Evolutionary conservation across 2,113 vertebrate genomes (phyloP).

Genomic region (Numida meleagris): DNA sequence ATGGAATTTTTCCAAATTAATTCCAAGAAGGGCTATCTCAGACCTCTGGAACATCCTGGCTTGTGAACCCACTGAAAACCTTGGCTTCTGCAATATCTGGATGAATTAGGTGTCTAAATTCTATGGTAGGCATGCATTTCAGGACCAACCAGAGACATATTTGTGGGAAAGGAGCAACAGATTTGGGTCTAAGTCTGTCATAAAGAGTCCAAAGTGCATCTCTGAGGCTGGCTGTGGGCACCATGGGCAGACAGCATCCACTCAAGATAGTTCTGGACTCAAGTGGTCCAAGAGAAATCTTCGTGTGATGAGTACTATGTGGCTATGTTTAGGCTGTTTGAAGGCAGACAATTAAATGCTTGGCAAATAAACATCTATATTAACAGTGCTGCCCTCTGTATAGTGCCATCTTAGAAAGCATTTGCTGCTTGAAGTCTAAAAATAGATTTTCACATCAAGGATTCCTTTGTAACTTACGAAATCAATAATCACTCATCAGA

Average conservation of each 20-base stretch:
- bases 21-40: neutral
- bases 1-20: neutral
- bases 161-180: rapidly evolving
- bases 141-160: neutral
- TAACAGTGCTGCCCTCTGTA: rapidly evolving
- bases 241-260: rapidly evolving
- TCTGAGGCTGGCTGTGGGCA: neutral
- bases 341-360: neutral
- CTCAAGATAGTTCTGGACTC: neutral
- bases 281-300: neutral
- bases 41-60: neutral
- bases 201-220: neutral
- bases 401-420: neutral
- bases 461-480: constrained; percentile 5
- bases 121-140: neutral
- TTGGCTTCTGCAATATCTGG: neutral
- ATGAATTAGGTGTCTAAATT: neutral
- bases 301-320: neutral
- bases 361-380: neutral
- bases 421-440: neutral
- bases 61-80: neutral
- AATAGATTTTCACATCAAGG: neutral
- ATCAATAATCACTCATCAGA: neutral
- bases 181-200: neutral
- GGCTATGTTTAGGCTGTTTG: neutral